These are phyloP conservation scores for Lagorchestes hirsutus DNA, from an alignment of 2,797 vertebrate genomes.

Conservation along the genomic window DNA sequence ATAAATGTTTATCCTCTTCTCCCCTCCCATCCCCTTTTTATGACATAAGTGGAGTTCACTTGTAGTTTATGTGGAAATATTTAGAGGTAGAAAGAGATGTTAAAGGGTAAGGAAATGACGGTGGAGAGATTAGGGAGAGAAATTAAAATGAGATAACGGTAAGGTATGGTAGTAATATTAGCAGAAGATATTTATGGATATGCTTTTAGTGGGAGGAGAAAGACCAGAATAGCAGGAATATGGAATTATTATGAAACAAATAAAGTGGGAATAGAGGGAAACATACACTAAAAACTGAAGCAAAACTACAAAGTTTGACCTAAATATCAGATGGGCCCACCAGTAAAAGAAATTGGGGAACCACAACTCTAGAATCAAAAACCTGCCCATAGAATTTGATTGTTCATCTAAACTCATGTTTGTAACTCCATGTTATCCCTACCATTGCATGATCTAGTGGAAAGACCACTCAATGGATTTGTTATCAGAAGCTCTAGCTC, in stretches of 20 bases:
- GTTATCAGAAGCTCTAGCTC: background rate
- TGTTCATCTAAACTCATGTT: background rate
- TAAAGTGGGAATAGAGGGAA: background rate
- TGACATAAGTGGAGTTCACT: background rate
- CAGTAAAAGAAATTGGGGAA: background rate
- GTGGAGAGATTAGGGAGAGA: background rate
- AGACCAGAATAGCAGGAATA: background rate
- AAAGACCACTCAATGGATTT: background rate
- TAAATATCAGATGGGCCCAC: background rate
- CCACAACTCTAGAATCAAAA: too few species aligned
- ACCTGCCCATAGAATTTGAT: too few species aligned
- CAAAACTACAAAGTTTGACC: background rate
- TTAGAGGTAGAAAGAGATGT: background rate
- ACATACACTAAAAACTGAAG: background rate
- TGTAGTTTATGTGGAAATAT: background rate
- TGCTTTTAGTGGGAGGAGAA: background rate
- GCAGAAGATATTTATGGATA: background rate
- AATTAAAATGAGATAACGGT: slow-evolving; percentile 1
- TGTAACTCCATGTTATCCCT: background rate
- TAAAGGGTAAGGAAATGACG: too few species aligned
- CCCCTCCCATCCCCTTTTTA: background rate
- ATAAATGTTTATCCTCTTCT: background rate
- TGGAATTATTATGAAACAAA: background rate
- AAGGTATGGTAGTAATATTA: background rate
- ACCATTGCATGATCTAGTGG: background rate